These are phyloP conservation scores for Nestor notabilis DNA, from an alignment of 2,113 vertebrate species.

Conservation along the genomic window DNA sequence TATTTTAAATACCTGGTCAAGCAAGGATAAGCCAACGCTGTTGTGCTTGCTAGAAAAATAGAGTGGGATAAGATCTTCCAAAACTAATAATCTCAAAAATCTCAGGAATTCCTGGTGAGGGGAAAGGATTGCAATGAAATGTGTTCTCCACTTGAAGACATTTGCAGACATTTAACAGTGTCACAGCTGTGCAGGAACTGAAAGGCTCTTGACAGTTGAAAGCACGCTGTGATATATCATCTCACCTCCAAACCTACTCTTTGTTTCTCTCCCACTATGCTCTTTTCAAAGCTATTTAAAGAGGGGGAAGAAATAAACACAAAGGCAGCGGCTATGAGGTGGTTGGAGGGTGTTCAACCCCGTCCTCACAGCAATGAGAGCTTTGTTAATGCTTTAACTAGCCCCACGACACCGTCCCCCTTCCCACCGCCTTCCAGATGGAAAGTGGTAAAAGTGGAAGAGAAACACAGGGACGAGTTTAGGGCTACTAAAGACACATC, in stretches of 20 bases:
- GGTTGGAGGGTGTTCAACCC: not conserved
- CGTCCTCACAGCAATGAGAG: not conserved
- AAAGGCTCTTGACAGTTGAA: conserved; percentile 29
- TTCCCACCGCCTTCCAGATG: not conserved
- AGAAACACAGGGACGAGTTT: not conserved
- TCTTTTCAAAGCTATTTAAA: not conserved
- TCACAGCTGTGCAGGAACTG: not conserved
- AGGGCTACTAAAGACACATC: not conserved
- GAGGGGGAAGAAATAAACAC: not conserved
- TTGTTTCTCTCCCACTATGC: not conserved
- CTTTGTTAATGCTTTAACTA: not conserved
- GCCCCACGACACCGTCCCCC: not conserved
- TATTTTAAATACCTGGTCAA: conserved; percentile 70
- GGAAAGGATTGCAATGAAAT: conserved; percentile 43
- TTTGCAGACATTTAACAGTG: conserved; percentile 10
- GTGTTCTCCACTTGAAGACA: conserved; percentile 50
- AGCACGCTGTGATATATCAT: not conserved
- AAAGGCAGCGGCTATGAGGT: not conserved
- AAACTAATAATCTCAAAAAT: conserved; percentile 69
- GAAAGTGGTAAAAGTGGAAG: not conserved
- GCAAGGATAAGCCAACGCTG: conserved; percentile 69
- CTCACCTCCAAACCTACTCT: not conserved
- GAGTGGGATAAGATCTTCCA: conserved; percentile 64
- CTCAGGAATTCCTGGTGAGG: conserved; percentile 56
- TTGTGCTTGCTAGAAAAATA: conserved; percentile 73